phyloP scores from a whole-genome alignment of 2,888 invertebrate genomes.

The Tryphoninae sp. region DNA sequence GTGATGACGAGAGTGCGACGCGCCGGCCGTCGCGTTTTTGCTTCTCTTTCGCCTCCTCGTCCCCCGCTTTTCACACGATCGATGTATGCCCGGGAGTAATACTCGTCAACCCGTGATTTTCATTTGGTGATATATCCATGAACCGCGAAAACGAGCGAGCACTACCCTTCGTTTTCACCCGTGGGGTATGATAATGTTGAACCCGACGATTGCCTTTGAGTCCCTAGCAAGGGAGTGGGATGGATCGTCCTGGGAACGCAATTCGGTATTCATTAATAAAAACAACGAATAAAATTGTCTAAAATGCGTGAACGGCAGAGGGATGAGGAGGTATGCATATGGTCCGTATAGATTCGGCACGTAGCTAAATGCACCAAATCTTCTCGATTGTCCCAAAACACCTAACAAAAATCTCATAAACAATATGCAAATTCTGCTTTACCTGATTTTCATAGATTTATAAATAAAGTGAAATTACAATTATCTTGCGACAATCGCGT shows the following conservation, averaged over 20 bases:
- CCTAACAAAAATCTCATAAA: background rate
- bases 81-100: slow-evolving; percentile 43
- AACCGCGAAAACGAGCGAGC: slow-evolving; percentile 33
- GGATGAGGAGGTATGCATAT: too few species aligned
- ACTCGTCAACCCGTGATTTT: slow-evolving; percentile 57
- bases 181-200: background rate
- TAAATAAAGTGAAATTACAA: background rate
- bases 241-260: background rate
- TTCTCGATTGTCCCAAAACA: too few species aligned
- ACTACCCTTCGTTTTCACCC: slow-evolving; percentile 35
- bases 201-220: slow-evolving; percentile 22
- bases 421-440: background rate
- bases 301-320: background rate
- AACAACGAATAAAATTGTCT: background rate
- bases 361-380: too few species aligned
- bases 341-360: too few species aligned
- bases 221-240: background rate
- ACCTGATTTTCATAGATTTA: too few species aligned
- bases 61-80: slow-evolving; percentile 52
- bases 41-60: slow-evolving; percentile 5
- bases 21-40: slow-evolving; percentile 27
- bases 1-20: slow-evolving; percentile 53
- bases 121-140: slow-evolving; percentile 44
- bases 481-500: too few species aligned
- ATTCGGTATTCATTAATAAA: background rate